A percentile compares a stretch with the other conserved stretches of the same genome.
Evolutionary conservation across 2,113 vertebrate genomes (phyloP).

Genomic region (Chrysemys picta): DNA sequence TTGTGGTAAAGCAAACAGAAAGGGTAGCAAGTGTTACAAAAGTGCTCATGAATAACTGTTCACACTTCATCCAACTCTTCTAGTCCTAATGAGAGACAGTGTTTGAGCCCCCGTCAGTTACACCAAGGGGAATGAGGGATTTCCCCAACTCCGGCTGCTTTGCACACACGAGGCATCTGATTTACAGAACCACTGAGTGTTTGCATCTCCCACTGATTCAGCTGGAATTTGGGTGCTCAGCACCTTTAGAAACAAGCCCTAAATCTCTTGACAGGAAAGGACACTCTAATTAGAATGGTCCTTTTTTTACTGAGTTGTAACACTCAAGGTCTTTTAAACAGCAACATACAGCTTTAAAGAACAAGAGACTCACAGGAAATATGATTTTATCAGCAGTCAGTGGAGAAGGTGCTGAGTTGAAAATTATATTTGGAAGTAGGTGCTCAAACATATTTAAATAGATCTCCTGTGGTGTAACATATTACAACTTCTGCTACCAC

Average conservation of each 20-base stretch:
- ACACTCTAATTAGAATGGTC: not conserved
- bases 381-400: conserved; percentile 15
- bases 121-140: not conserved
- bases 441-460: conserved; percentile 47
- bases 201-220: not conserved
- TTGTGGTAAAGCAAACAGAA: not conserved
- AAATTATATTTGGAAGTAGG: conserved; percentile 34
- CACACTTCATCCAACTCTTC: not conserved
- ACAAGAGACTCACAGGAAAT: not conserved
- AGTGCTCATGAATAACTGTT: not conserved
- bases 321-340: not conserved
- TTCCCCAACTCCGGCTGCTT: not conserved
- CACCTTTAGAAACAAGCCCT: not conserved
- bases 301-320: not conserved
- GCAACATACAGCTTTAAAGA: not conserved
- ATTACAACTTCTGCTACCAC: conserved; percentile 52
- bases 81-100: not conserved
- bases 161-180: not conserved
- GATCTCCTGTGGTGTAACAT: conserved; percentile 60
- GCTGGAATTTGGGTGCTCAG: not conserved
- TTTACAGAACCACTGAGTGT: not conserved
- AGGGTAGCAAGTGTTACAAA: not conserved
- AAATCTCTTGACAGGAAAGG: not conserved
- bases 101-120: not conserved
- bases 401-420: conserved; percentile 37